phyloP scores from a whole-genome alignment of 2,888 invertebrate species.

The Capitulum mitella region DNA sequence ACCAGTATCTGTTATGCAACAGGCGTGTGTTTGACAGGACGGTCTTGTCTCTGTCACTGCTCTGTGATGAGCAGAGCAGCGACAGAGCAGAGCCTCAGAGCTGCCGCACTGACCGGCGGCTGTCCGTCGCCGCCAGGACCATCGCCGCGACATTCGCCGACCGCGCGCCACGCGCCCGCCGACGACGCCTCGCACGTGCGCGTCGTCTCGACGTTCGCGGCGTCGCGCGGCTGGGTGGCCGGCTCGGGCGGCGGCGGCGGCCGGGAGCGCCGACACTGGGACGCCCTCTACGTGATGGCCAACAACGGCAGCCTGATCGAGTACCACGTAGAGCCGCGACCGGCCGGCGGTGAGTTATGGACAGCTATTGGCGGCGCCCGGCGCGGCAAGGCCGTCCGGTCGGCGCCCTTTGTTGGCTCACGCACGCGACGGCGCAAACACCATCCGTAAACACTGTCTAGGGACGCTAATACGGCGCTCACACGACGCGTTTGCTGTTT shows the following conservation, averaged over 20 bases:
- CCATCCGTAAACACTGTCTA: too few species aligned
- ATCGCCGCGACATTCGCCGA: background rate
- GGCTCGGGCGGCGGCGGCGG: conserved; percentile 42
- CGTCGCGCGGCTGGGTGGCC: conserved; percentile 63
- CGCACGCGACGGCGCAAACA: background rate
- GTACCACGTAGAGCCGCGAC: conserved; percentile 69
- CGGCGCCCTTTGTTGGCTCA: background rate
- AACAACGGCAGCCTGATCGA: conserved; percentile 80
- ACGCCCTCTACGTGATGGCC: conserved; percentile 83
- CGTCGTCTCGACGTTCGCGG: conserved; percentile 71
- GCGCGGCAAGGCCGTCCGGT: background rate
- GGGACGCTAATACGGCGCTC: too few species aligned
- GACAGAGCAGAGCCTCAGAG: too few species aligned
- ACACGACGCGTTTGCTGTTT: too few species aligned
- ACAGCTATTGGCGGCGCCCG: conserved; percentile 26
- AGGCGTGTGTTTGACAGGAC: too few species aligned
- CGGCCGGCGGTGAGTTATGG: conserved; percentile 49
- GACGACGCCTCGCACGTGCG: conserved; percentile 66
- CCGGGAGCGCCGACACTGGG: conserved; percentile 54
- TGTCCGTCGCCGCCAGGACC: background rate
- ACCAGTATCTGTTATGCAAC: too few species aligned
- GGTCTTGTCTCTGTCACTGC: too few species aligned
- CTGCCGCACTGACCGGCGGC: too few species aligned
- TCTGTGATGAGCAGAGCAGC: too few species aligned
- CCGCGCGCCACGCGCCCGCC: conserved; percentile 38